phyloP scores from a whole-genome alignment of 2,113 vertebrate genomes.

The Polyodon spathula region DNA sequence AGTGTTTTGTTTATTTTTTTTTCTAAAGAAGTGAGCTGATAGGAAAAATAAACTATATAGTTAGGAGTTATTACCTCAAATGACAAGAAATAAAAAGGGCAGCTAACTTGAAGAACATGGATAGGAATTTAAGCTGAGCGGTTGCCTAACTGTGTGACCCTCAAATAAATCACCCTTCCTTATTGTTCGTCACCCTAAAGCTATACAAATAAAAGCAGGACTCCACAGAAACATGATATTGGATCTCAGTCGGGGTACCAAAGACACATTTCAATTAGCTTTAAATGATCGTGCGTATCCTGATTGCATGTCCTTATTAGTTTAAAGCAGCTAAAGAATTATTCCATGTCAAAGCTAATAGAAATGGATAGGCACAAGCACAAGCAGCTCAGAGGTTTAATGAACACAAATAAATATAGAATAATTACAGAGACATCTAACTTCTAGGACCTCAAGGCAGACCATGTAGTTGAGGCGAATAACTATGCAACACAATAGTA shows the following conservation, averaged over 20 bases:
- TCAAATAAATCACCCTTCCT: not conserved
- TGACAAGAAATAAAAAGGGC: no score
- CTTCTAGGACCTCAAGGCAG: not conserved
- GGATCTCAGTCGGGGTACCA: slow-evolving; percentile 12
- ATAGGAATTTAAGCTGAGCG: no score
- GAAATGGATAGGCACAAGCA: slow-evolving; percentile 46
- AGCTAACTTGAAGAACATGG: no score
- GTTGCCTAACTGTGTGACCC: slow-evolving; percentile 32
- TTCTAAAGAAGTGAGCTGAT: no score
- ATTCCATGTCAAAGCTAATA: slow-evolving; percentile 57
- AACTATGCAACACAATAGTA: slow-evolving; percentile 7
- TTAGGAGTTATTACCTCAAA: no score
- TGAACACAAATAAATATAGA: slow-evolving; percentile 34
- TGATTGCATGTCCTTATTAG: slow-evolving; percentile 47
- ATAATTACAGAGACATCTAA: not conserved
- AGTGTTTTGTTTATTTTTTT: no score
- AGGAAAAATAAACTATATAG: no score
- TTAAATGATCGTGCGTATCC: slow-evolving; percentile 33
- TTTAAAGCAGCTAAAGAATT: slow-evolving; percentile 49
- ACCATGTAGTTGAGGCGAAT: slow-evolving; percentile 44
- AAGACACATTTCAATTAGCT: slow-evolving; percentile 50
- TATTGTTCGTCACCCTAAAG: slow-evolving; percentile 5
- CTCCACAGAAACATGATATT: slow-evolving; percentile 18
- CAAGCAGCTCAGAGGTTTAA: slow-evolving; percentile 36
- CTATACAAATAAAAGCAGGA: slow-evolving; percentile 6